Evolutionary conservation across 2,113 vertebrate species (phyloP).

Genomic region (Hucho hucho): DNA sequence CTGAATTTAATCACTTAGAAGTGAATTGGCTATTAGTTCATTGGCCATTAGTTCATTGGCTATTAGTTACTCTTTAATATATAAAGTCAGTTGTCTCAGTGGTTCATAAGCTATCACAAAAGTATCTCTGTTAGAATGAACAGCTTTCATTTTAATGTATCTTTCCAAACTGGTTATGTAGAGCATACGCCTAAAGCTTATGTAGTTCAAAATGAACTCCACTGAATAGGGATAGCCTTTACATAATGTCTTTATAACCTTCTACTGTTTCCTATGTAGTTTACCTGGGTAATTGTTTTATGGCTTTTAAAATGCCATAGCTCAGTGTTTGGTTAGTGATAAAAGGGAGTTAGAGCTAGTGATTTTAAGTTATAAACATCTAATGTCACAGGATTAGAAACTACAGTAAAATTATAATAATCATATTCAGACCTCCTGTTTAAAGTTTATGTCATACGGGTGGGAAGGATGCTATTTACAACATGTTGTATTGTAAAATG

Average conservation of each 20-base stretch:
- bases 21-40: not conserved
- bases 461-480: too few species aligned
- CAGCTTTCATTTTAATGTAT: not conserved
- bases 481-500: too few species aligned
- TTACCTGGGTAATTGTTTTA: slow-evolving; percentile 17
- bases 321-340: slow-evolving; percentile 5
- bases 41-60: too few species aligned
- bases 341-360: not conserved
- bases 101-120: not conserved
- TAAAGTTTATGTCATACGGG: too few species aligned
- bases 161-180: not conserved
- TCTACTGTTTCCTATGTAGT: slow-evolving; percentile 18
- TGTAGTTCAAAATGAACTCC: too few species aligned
- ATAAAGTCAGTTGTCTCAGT: not conserved
- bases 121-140: not conserved
- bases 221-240: not conserved
- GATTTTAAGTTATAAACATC: slow-evolving; percentile 1
- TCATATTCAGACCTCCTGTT: too few species aligned
- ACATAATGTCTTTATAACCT: not conserved
- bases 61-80: too few species aligned
- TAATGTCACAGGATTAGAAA: not conserved
- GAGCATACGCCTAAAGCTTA: too few species aligned
- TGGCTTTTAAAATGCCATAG: not conserved
- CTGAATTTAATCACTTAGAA: not conserved
- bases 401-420: too few species aligned